Base-by-base conservation (phyloP, 1,140 invertebrate genomes). In the Trypoxylus dichotomus region DNA sequence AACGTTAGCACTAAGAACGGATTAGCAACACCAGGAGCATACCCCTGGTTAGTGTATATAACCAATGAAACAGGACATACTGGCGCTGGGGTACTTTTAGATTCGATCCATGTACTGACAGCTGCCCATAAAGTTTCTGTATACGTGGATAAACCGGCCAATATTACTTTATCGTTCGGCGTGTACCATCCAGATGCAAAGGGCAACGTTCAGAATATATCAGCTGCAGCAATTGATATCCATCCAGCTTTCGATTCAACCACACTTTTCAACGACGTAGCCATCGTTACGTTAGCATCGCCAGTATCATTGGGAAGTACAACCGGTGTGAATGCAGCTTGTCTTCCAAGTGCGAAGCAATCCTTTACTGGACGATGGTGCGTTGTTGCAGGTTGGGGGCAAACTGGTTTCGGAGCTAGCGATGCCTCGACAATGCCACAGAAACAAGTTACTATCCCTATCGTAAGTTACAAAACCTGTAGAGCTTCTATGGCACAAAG, bases 221-320 rank as follows among this genome's bases (percentile, higher is more conserved):
- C 80, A 43, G 81, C 81, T 3, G 13, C 74, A 3, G 54, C 76
- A 60, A 79, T 80, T 13, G 79, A 73, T 32, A 81, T 89, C 8
- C 90, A 93, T 82, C 88, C 89, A 0, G 13, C 19, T 10, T 19
- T n/a, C 6, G 15, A n/a, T 54, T 68, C 25, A 94, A 89, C 83
- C 87, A 89, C 63, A 91, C 88, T 76, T 83, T 91, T 1, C 85
- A 88, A 92, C 80, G 92, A 94, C 78, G 83, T 94, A 15, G 92
- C 92, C 15, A 80, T 94, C 0, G 79, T 94, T 15, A 86, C 85
- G 43, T 80, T 92, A 0, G 82, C 86, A 1, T 83, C 88, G 6
- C 87, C 88, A 13, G 86, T 92, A 2, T 79, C 85, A 1, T 72
- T 83, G 6, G 79, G 82, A 1, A 83, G 5, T 2, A 27, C 11